Base-by-base conservation (phyloP, 2,888 invertebrate species). In the Corythucha ciliata region DNA sequence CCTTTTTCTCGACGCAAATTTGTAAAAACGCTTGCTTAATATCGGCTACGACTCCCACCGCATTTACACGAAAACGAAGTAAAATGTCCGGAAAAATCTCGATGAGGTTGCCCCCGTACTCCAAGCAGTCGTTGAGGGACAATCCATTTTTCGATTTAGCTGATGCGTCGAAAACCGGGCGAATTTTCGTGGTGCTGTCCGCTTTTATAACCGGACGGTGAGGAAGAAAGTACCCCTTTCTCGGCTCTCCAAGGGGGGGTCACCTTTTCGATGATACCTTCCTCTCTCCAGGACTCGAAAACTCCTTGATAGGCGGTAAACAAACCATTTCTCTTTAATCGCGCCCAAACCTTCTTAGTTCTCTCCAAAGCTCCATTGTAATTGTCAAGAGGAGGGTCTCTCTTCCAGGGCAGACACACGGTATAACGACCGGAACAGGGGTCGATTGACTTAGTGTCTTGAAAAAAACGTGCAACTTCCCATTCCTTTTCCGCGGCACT, bases 371-470 rank as follows among this genome's bases (percentile, higher is more conserved):
- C 59, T 14, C 61, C 18, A 8, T 57, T 37, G 26, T 55, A 61
- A 56, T 65, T 63, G 39, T 34, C 40, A 10, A 60, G 49, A 1
- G 63, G 62, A 54, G 64, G 64, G 39, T 60, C 61, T 14, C 63
- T 62, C 20, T 62, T 57, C 64, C 64, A 65, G 7, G 66, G 65
- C 6, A 66, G 53, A 22, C 51, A 29, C 2, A 66, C 63, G 44
- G 62, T 62, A 55, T 64, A 68, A 2, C 65, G 56, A 5, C 62
- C 61, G 6, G 63, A 59, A n/a, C n/a, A n/a, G 2, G 54, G 34
- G 32, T 61, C 60, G 1, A 59, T 34, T 1, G 4, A 45, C 2
- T 65, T 60, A 0, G 63, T 67, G 8, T 58, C 25, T 4, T 40
- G 21, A 53, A 59, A 58, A 12, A 56, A 34, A 29, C 45, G 25